Conservation (phyloP, 1,140 invertebrate species). For the Adoxophyes honmai region DNA sequence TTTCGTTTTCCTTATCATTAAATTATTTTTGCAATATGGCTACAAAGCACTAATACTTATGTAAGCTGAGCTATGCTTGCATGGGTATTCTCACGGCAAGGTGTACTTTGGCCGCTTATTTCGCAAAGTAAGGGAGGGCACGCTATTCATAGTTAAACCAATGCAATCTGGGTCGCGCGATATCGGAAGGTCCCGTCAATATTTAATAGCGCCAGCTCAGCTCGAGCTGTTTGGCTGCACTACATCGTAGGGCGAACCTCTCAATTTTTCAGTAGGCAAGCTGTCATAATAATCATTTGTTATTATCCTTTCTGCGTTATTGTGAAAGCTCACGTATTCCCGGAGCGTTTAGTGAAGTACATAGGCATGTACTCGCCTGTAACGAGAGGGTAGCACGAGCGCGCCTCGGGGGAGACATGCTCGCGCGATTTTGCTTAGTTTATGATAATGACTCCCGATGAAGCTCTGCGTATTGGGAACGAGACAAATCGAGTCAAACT, state of each 20-base stretch:
- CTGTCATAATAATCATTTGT: not conserved
- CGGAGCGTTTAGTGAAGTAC: too few species aligned
- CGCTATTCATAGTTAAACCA: not conserved
- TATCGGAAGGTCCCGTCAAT: constrained; percentile 8
- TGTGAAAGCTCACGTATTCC: too few species aligned
- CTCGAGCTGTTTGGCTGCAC: not conserved
- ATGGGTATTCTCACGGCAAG: too few species aligned
- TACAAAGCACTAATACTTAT: too few species aligned
- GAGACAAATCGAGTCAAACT: too few species aligned
- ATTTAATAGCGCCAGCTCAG: not conserved
- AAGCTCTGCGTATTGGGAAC: not conserved
- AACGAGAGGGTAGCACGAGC: not conserved
- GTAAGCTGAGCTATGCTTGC: too few species aligned
- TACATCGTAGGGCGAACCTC: not conserved
- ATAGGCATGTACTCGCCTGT: too few species aligned
- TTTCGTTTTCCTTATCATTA: too few species aligned
- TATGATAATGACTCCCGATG: not conserved
- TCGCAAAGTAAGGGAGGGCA: not conserved
- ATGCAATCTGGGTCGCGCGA: not conserved
- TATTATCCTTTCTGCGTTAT: not conserved
- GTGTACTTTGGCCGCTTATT: not conserved
- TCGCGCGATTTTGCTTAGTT: not conserved
- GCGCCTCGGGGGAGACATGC: constrained; percentile 1
- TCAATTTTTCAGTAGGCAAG: not conserved
- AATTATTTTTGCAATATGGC: too few species aligned